Percentiles rank a stretch among this genome's conserved stretches.
phyloP scores from a whole-genome alignment of 2,113 vertebrate genomes.

The Chroicocephalus ridibundus region DNA sequence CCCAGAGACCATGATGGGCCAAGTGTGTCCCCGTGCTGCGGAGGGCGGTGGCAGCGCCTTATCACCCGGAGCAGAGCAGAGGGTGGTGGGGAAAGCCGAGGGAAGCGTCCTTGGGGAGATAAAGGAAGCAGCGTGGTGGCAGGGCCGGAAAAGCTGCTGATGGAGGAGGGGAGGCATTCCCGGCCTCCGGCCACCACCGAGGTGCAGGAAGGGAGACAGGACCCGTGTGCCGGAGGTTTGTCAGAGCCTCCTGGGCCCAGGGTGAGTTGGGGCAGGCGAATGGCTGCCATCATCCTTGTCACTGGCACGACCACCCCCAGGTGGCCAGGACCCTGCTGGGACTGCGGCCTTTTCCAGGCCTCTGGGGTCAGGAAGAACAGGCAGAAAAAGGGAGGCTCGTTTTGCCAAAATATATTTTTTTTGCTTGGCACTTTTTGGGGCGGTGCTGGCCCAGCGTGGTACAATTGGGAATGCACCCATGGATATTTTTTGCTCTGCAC shows the following conservation, averaged over 20 bases:
- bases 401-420: background rate
- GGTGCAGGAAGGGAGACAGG: fast-evolving
- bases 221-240: fast-evolving
- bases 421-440: background rate
- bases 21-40: fast-evolving
- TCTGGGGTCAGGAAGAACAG: background rate
- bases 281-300: fast-evolving
- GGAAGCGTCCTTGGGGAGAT: background rate
- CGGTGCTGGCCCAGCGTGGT: fast-evolving
- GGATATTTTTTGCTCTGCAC: background rate
- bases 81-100: background rate
- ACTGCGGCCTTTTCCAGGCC: background rate
- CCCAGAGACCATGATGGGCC: background rate
- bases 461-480: fast-evolving
- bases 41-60: background rate
- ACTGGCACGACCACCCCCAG: fast-evolving
- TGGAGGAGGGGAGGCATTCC: background rate
- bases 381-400: background rate
- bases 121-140: background rate
- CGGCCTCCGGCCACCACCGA: fast-evolving
- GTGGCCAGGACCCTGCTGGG: background rate
- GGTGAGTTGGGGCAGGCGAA: background rate
- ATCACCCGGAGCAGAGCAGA: background rate
- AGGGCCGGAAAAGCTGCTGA: background rate
- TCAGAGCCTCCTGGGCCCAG: fast-evolving